A percentile compares a stretch with the other conserved stretches of the same genome.
Conservation (phyloP, 2,888 invertebrate genomes). For the Adelognathus sp. region DNA sequence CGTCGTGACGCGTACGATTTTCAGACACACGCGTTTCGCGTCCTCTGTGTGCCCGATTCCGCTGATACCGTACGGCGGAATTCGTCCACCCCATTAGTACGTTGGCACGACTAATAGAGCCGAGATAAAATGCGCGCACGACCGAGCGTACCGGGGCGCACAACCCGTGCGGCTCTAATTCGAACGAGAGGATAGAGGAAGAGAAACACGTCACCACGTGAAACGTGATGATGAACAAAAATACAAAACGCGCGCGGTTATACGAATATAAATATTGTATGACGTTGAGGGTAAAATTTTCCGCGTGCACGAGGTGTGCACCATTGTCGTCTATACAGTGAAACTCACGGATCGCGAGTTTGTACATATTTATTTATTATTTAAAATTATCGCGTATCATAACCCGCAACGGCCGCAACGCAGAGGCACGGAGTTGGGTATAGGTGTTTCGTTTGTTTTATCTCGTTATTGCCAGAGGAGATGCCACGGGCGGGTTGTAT, state of each 20-base stretch:
- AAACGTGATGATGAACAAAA: not conserved
- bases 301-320: conserved; percentile 17
- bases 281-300: conserved; percentile 38
- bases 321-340: conserved; percentile 39
- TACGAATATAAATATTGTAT: conserved; percentile 54
- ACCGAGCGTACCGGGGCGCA: conserved; percentile 55
- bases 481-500: not conserved
- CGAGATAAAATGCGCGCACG: conserved; percentile 53
- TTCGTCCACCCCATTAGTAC: conserved; percentile 51
- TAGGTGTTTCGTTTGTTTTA: not conserved
- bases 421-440: conserved; percentile 6
- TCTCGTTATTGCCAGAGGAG: conserved; percentile 22
- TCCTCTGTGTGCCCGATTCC: conserved; percentile 47
- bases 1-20: conserved; percentile 33
- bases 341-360: conserved; percentile 1
- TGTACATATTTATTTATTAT: conserved; percentile 58
- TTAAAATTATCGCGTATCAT: conserved; percentile 53
- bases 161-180: conserved; percentile 36
- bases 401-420: conserved; percentile 8
- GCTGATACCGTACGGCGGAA: conserved; percentile 46
- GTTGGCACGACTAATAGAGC: conserved; percentile 47
- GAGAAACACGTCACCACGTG: conserved; percentile 34
- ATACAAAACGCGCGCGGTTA: conserved; percentile 4
- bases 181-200: conserved; percentile 5
- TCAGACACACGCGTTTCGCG: conserved; percentile 46